Conservation (phyloP, 2,113 vertebrate genomes). For the Myxocyprinus asiaticus region DNA sequence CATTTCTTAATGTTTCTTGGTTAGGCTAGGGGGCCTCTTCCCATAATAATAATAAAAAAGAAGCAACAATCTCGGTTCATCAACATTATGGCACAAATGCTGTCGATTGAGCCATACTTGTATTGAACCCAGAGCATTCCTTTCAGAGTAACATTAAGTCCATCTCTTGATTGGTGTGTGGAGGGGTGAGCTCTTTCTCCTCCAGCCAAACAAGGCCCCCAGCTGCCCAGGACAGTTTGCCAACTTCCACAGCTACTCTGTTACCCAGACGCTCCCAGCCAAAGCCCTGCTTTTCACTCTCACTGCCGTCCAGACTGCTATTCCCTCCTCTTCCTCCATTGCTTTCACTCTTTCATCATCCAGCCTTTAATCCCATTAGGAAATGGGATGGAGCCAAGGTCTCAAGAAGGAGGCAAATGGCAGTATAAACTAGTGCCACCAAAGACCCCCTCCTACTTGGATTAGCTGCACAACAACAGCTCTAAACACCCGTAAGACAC, state of each 20-base stretch:
- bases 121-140: too few relatives aligned
- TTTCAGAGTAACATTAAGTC: background rate
- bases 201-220: constrained; percentile 64
- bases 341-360: constrained; percentile 45
- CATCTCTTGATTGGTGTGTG: constrained; percentile 57
- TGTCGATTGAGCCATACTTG: too few relatives aligned
- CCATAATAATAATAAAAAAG: too few relatives aligned
- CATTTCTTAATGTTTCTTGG: too few relatives aligned
- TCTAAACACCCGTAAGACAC: constrained; percentile 46
- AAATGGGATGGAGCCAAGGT: constrained; percentile 54
- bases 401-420: constrained; percentile 40
- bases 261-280: constrained; percentile 55
- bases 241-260: constrained; percentile 59
- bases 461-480: constrained; percentile 21
- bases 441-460: constrained; percentile 1
- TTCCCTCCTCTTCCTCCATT: constrained; percentile 43
- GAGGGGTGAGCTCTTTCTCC: constrained; percentile 57
- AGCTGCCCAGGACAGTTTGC: constrained; percentile 70
- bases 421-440: constrained; percentile 10
- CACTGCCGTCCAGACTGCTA: constrained; percentile 20
- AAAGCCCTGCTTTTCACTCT: constrained; percentile 23
- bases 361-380: constrained; percentile 62
- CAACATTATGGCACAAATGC: too few relatives aligned
- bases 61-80: too few relatives aligned
- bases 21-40: too few relatives aligned